These are phyloP conservation scores for Vanacampus margaritifer DNA, from an alignment of 2,113 vertebrate species.

Conservation along the genomic window DNA sequence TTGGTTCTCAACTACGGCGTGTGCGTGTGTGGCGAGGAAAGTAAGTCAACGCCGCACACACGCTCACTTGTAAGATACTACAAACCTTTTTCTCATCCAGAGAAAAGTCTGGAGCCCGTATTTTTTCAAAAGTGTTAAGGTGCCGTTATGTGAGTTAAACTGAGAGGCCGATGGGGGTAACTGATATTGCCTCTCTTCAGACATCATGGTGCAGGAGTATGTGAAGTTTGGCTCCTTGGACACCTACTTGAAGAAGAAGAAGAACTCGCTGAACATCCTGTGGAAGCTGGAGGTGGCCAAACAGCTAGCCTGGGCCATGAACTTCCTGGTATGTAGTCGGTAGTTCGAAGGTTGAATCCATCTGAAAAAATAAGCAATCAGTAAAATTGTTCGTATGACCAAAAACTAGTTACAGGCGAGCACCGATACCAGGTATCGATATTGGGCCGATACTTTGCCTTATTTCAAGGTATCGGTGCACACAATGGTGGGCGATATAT, in stretches of 20 bases:
- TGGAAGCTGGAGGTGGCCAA: constrained; percentile 98
- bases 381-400: too few relatives aligned
- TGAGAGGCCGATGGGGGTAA: background rate
- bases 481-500: too few relatives aligned
- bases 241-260: constrained; percentile 92
- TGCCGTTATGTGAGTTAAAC: background rate
- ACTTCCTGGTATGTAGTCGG: constrained; percentile 83
- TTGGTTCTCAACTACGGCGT: constrained; percentile 95
- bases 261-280: constrained; percentile 85
- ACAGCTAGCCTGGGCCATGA: constrained; percentile 95
- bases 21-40: constrained; percentile 93
- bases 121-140: too few relatives aligned
- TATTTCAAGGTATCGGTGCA: too few relatives aligned
- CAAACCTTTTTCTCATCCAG: background rate
- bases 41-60: constrained; percentile 74
- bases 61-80: background rate
- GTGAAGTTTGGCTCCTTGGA: constrained; percentile 95
- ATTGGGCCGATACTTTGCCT: too few relatives aligned
- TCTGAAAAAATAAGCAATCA: too few relatives aligned
- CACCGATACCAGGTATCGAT: too few relatives aligned
- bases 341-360: too few relatives aligned
- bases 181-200: constrained; percentile 58
- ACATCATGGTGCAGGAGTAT: constrained; percentile 95
- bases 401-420: too few relatives aligned
- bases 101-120: too few relatives aligned